These are phyloP conservation scores for Apolygus lucorum DNA, from an alignment of 1,140 invertebrate species.

Conservation along the genomic window DNA sequence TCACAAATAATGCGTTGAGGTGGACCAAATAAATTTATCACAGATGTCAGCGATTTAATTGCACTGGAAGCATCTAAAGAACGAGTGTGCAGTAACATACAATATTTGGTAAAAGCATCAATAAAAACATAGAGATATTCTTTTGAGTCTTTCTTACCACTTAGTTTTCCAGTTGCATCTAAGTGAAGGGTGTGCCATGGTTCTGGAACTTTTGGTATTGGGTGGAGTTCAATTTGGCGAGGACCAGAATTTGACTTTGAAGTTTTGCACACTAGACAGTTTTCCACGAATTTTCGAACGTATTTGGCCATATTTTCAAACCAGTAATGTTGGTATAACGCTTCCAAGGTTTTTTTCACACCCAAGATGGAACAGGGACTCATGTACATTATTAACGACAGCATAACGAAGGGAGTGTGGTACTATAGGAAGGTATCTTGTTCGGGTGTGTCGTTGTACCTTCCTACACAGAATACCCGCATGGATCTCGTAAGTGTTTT, in stretches of 20 bases:
- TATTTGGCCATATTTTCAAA: conserved; percentile 20
- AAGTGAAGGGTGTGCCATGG: conserved; percentile 6
- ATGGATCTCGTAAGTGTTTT: background rate
- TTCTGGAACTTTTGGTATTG: background rate
- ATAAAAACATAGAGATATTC: background rate
- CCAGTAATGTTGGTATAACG: conserved; percentile 2
- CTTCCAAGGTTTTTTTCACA: background rate
- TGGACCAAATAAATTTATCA: background rate
- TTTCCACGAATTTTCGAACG: conserved; percentile 13
- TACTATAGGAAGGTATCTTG: no score
- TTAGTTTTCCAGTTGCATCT: conserved; percentile 9
- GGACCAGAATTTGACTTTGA: background rate
- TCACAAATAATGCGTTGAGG: background rate
- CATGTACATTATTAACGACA: background rate
- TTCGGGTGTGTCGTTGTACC: no score
- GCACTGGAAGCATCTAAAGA: background rate
- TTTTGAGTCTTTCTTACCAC: background rate
- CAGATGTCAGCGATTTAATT: background rate
- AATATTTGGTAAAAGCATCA: conserved; percentile 18
- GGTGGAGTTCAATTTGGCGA: conserved; percentile 15
- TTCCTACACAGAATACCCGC: background rate
- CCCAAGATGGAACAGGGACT: background rate
- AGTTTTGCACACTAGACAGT: conserved; percentile 18
- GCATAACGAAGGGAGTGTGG: background rate
- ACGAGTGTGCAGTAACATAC: conserved; percentile 28